Evolutionary conservation across 2,888 invertebrate species (phyloP).

Genomic region (Latrodectus elegans): DNA sequence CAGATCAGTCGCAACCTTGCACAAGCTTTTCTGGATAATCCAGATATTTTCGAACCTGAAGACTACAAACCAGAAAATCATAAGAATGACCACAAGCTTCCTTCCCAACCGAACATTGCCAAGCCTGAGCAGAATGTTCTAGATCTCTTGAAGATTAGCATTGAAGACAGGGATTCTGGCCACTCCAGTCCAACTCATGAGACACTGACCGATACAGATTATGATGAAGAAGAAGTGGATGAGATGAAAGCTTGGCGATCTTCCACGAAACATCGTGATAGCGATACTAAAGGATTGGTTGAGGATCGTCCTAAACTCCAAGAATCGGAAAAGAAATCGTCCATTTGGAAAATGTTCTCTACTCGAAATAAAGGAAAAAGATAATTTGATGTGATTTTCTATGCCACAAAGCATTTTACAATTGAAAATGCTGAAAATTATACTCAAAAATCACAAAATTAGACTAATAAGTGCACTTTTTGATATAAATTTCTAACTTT

Average conservation of each 20-base stretch:
- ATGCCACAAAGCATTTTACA: no score
- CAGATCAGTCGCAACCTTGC: conserved; percentile 89
- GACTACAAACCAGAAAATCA: conserved; percentile 28
- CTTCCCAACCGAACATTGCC: background rate
- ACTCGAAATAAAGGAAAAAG: conserved; percentile 47
- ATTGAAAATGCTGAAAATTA: no score
- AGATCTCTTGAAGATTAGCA: conserved; percentile 61
- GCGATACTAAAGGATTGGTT: conserved; percentile 48
- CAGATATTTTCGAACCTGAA: conserved; percentile 55
- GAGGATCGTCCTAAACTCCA: conserved; percentile 39
- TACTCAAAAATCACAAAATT: background rate
- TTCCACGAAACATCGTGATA: conserved; percentile 38
- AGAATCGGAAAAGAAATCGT: conserved; percentile 44
- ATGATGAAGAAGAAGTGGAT: conserved; percentile 24
- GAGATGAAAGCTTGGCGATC: conserved; percentile 24
- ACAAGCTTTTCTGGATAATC: conserved; percentile 76
- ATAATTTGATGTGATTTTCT: conserved; percentile 7
- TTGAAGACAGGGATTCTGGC: conserved; percentile 65
- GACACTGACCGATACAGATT: conserved; percentile 26
- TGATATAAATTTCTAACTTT: no score
- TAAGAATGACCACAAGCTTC: conserved; percentile 32
- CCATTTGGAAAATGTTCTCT: conserved; percentile 67
- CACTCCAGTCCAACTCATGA: conserved; percentile 67
- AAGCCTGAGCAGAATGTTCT: conserved; percentile 65
- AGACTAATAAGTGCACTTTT: no score